These are phyloP conservation scores for Alloplasta piceator DNA, from an alignment of 2,888 invertebrate genomes.

Conservation along the genomic window DNA sequence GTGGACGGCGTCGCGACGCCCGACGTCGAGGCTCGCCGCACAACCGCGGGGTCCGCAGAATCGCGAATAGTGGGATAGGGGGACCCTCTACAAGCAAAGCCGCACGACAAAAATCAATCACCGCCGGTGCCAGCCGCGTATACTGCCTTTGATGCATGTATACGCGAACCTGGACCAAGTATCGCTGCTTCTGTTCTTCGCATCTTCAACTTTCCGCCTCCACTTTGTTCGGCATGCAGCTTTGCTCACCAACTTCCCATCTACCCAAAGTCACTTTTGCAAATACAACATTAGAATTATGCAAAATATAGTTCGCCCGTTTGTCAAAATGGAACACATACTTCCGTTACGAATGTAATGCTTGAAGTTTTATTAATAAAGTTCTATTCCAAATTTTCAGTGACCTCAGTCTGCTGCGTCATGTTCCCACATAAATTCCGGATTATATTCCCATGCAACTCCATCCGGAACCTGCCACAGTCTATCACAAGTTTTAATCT, in stretches of 20 bases:
- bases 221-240: slow-evolving; percentile 25
- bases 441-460: too few relatives aligned
- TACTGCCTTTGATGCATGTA: slow-evolving; percentile 5
- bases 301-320: too few relatives aligned
- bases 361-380: too few relatives aligned
- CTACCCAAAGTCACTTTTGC: too few relatives aligned
- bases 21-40: slow-evolving; percentile 77
- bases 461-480: too few relatives aligned
- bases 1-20: slow-evolving; percentile 82
- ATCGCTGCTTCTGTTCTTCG: slow-evolving; percentile 16
- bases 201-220: slow-evolving; percentile 47
- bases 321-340: too few relatives aligned
- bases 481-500: background rate
- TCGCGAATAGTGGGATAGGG: slow-evolving; percentile 77
- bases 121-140: slow-evolving; percentile 67
- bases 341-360: too few relatives aligned
- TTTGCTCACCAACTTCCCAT: too few relatives aligned
- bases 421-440: too few relatives aligned
- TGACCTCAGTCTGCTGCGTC: too few relatives aligned
- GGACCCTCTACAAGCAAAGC: slow-evolving; percentile 77
- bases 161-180: slow-evolving; percentile 13
- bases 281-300: too few relatives aligned
- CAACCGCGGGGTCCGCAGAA: slow-evolving; percentile 73
- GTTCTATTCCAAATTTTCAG: too few relatives aligned
- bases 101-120: slow-evolving; percentile 83